Evolutionary conservation across 2,797 vertebrate genomes (phyloP).

Genomic region (Eulemur coronatus): DNA sequence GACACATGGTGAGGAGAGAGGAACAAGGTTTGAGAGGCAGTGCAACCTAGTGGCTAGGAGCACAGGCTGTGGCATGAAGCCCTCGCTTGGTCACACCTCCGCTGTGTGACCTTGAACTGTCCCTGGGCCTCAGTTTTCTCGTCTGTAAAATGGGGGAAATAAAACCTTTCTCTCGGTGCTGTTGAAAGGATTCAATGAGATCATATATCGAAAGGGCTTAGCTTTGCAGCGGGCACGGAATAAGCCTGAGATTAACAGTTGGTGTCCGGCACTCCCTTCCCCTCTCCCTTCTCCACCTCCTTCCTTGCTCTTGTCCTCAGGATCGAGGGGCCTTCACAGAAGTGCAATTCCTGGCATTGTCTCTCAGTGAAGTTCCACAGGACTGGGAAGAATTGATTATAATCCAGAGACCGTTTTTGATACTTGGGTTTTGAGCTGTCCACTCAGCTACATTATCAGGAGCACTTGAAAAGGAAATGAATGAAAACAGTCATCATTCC

Average conservation of each 20-base stretch:
- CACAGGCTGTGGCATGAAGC: background rate
- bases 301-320: background rate
- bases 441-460: background rate
- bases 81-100: background rate
- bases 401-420: background rate
- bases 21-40: background rate
- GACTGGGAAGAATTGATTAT: background rate
- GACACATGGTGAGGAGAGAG: background rate
- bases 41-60: background rate
- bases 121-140: background rate
- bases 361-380: background rate
- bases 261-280: rapidly evolving
- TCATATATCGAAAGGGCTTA: background rate
- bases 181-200: background rate
- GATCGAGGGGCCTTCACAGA: background rate
- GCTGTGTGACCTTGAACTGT: background rate
- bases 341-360: background rate
- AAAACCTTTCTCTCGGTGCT: background rate
- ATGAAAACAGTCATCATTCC: constrained; percentile 33
- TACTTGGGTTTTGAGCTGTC: background rate
- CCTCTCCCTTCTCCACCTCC: background rate
- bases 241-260: background rate
- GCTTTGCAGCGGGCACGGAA: background rate
- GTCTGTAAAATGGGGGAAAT: background rate
- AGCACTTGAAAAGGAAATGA: constrained; percentile 67